Percentiles rank a stretch among this genome's conserved stretches.
phyloP scores from a whole-genome alignment of 2,888 invertebrate genomes.

The Xestia sexstrigata region DNA sequence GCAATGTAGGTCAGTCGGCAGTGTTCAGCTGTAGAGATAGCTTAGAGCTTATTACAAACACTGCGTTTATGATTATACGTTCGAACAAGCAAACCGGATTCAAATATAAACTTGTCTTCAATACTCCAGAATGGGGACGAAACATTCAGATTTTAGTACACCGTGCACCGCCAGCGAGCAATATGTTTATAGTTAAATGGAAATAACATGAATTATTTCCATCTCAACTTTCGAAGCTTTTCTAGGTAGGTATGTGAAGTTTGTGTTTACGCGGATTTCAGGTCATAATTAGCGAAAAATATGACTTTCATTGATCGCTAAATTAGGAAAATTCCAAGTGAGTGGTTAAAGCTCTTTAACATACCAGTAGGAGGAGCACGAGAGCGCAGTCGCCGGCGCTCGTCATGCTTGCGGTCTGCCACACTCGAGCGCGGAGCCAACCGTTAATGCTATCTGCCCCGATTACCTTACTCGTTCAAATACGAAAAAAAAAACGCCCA shows the following conservation, averaged over 20 bases:
- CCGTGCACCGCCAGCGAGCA: conserved; percentile 40
- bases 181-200: conserved; percentile 49
- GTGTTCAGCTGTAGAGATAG: conserved; percentile 56
- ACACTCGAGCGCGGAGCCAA: conserved; percentile 90
- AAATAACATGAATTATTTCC: conserved; percentile 26
- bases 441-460: conserved; percentile 90
- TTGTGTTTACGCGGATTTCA: background rate
- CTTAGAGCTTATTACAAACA: conserved; percentile 67
- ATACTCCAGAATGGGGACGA: conserved; percentile 63
- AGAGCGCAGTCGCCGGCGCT: conserved; percentile 86
- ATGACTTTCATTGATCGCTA: background rate
- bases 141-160: conserved; percentile 58
- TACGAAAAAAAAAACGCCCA: conserved; percentile 81
- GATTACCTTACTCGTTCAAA: conserved; percentile 86
- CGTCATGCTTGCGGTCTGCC: conserved; percentile 90
- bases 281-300: conserved; percentile 1
- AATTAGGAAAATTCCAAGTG: conserved; percentile 12
- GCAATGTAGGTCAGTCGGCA: conserved; percentile 61
- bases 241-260: background rate
- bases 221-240: conserved; percentile 31
- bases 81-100: conserved; percentile 65
- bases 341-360: conserved; percentile 65
- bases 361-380: conserved; percentile 85
- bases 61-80: conserved; percentile 67
- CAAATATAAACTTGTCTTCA: conserved; percentile 66